Percentiles rank a stretch among this genome's conserved stretches.
Conservation (phyloP, 2,797 vertebrate genomes). For the Holocentrus rufus region DNA sequence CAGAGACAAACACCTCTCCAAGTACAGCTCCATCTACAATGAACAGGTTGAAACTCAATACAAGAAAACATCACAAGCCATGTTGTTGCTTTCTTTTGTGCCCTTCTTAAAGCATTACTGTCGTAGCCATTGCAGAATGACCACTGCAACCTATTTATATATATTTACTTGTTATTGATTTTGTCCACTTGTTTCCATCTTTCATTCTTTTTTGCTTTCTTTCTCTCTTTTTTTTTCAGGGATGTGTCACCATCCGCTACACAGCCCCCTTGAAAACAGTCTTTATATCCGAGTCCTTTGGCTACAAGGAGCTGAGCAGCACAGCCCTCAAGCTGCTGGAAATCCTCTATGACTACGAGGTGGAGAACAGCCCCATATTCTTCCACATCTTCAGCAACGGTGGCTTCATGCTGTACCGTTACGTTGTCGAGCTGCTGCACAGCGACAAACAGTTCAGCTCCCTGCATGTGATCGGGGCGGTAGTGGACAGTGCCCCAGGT, state of each 20-base stretch:
- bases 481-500: constrained; percentile 93
- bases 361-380: constrained; percentile 90
- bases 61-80: neutral
- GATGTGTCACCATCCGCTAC: constrained; percentile 92
- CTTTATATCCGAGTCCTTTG: constrained; percentile 93
- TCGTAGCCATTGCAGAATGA: neutral
- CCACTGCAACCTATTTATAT: neutral
- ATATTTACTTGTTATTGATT: neutral
- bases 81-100: neutral
- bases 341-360: constrained; percentile 90
- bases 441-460: constrained; percentile 83
- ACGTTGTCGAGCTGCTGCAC: constrained; percentile 87
- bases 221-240: constrained; percentile 78
- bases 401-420: constrained; percentile 95
- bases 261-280: constrained; percentile 90
- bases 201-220: neutral
- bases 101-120: neutral
- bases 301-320: constrained; percentile 88
- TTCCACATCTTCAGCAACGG: constrained; percentile 97
- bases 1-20: constrained; percentile 90
- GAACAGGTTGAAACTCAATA: constrained; percentile 84
- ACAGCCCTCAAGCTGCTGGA: constrained; percentile 89
- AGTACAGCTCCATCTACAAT: constrained; percentile 95
- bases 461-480: constrained; percentile 84
- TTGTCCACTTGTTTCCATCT: too few relatives aligned